Evolutionary conservation across 2,888 invertebrate genomes (phyloP), one percentile per base, ranked within the genome.

Genomic region (Leptinotarsa rubiginosa): DNA sequence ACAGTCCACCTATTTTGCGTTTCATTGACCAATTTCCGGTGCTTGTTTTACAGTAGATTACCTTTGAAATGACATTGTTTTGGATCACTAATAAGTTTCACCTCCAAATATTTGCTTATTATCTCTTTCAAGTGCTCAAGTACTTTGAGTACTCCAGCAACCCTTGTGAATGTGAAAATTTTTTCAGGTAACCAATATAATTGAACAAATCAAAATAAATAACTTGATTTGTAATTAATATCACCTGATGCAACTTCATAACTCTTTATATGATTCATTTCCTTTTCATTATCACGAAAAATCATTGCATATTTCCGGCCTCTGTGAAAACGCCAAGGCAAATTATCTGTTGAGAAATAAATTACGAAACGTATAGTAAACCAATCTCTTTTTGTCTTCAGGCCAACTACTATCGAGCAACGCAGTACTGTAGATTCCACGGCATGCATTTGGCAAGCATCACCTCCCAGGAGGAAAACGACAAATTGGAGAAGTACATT

Each of bases 381-480:
- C 50, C 47, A 16, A 64, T 47, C 50, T 22, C 31, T 50, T 25
- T 74, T 76, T 73, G 90, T 91, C 20, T 72, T 59, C 90, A 97
- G 96, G 96, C 97, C 5, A 97, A 97, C 89, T 97, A 96, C 95
- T 97, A 94, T 89, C 93, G 95, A 87, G 95, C 96, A 31, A 93
- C 95, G 70, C 96, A 96, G 88, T 97, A 96, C 88, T 97, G 97
- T 87, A 91, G 96, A 77, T 96, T 96, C 89, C 96, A 97, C 87
- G 96, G 96, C 70, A 96, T 97, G 96, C 96, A 96, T 84, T 90
- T 97, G 83, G 96, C 96, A 18, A 96, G 96, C 85, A 95, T 97
- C 85, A 93, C 94, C 73, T 94, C 95, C 73, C 96, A 96, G 88
- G 95, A 96, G 85, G 96, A 97, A 88, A 96, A 97, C 85, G 95